Percentiles rank a stretch among this genome's conserved stretches.
These are phyloP conservation scores for Drosophila diplacantha DNA, from an alignment of 2,888 invertebrate species.

Conservation along the genomic window DNA sequence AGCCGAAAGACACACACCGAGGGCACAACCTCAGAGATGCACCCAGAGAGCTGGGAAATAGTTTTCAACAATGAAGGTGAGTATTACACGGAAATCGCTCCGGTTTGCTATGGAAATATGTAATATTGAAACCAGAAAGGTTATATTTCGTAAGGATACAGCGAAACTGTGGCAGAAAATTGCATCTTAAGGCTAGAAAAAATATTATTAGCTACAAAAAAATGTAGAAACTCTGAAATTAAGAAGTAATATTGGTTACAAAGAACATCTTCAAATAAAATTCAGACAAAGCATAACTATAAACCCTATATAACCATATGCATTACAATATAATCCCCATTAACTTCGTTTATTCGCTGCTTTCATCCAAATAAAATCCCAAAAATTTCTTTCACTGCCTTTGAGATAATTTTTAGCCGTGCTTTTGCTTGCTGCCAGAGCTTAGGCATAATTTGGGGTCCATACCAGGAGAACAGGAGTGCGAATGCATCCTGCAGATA, in stretches of 20 bases:
- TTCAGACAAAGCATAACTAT: not conserved
- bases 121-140: not conserved
- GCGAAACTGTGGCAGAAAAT: too few species aligned
- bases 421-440: conserved; percentile 31
- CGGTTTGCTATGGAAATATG: not conserved
- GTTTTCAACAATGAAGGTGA: not conserved
- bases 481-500: conserved; percentile 49
- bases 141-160: not conserved
- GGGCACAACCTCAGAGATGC: not conserved
- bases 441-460: conserved; percentile 64
- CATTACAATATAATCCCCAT: not conserved
- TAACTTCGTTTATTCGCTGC: too few species aligned
- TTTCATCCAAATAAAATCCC: not conserved
- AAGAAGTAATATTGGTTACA: too few species aligned
- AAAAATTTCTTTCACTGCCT: conserved; percentile 6
- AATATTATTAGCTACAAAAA: not conserved
- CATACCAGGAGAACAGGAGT: conserved; percentile 35
- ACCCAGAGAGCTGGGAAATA: not conserved
- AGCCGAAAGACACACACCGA: conserved; percentile 44
- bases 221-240: accelerated
- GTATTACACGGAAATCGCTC: not conserved
- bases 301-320: not conserved
- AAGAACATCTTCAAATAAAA: not conserved
- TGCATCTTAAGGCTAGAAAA: not conserved
- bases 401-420: conserved; percentile 48